A percentile compares a stretch with the other conserved stretches of the same genome.
Evolutionary conservation across 2,888 invertebrate species (phyloP).

Genomic region (Eupithecia centaureata): DNA sequence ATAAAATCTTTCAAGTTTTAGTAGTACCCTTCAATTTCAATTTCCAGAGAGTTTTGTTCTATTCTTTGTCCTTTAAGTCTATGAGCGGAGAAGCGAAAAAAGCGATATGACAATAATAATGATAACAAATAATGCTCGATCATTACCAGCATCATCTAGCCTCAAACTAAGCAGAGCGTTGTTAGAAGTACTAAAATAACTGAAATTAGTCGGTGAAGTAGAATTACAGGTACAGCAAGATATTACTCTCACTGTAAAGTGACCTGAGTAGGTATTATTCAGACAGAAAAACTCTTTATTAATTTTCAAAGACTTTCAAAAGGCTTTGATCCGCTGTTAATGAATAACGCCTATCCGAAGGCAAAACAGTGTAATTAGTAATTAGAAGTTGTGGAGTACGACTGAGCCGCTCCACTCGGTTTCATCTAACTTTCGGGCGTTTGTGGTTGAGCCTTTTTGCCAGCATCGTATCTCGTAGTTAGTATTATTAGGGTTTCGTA

Average conservation of each 20-base stretch:
- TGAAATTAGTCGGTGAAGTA: no score
- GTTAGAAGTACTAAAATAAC: no score
- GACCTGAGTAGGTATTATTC: background rate
- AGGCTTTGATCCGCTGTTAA: slow-evolving; percentile 32
- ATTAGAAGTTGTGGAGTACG: slow-evolving; percentile 28
- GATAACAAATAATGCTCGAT: no score
- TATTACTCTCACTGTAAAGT: background rate
- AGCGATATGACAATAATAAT: no score
- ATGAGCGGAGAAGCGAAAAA: no score
- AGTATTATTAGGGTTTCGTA: background rate
- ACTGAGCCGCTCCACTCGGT: slow-evolving; percentile 21
- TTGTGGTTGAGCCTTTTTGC: slow-evolving; percentile 12
- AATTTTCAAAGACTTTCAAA: slow-evolving; percentile 15
- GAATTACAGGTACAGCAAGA: background rate
- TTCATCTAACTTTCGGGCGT: slow-evolving; percentile 33
- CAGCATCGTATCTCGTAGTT: background rate
- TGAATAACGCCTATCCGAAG: slow-evolving; percentile 28
- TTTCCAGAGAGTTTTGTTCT: no score
- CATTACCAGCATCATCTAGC: no score
- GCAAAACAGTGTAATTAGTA: slow-evolving; percentile 33
- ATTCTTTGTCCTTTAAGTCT: no score
- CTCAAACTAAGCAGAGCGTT: no score
- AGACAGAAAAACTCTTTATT: background rate
- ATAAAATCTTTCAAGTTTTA: no score
- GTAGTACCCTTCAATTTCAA: no score